These are phyloP conservation scores for Capreolus pygargus DNA, from an alignment of 2,113 vertebrate species.

Conservation along the genomic window DNA sequence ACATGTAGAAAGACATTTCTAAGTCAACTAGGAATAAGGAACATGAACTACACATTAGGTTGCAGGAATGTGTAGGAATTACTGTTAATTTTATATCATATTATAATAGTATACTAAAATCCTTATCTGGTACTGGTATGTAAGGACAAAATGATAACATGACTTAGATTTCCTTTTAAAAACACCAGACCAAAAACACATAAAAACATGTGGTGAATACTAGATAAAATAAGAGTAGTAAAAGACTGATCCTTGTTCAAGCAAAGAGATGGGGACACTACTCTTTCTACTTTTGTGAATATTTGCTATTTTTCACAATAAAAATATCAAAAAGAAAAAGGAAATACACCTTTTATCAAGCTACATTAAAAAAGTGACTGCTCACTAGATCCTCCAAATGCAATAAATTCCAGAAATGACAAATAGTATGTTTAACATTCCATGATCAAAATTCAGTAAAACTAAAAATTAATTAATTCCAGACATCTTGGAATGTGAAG, in stretches of 20 bases:
- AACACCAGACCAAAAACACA: background rate
- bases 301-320: background rate
- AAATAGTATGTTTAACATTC: background rate
- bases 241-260: background rate
- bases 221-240: background rate
- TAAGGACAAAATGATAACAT: background rate
- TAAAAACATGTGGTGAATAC: background rate
- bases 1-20: background rate
- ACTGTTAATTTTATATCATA: background rate
- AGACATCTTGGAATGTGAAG: background rate
- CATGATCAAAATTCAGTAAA: background rate
- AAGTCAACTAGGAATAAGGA: background rate
- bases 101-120: background rate
- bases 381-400: background rate
- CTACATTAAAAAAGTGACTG: background rate
- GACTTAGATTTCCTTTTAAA: background rate
- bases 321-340: background rate
- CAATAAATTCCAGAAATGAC: conserved; percentile 12
- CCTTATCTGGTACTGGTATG: background rate
- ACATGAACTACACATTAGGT: background rate
- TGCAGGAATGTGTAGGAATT: background rate
- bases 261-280: background rate
- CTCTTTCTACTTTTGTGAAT: background rate
- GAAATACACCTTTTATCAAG: background rate
- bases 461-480: background rate